Percentiles rank a stretch among this genome's conserved stretches.
phyloP scores from a whole-genome alignment of 2,797 vertebrate species.

The Danio kyathit region DNA sequence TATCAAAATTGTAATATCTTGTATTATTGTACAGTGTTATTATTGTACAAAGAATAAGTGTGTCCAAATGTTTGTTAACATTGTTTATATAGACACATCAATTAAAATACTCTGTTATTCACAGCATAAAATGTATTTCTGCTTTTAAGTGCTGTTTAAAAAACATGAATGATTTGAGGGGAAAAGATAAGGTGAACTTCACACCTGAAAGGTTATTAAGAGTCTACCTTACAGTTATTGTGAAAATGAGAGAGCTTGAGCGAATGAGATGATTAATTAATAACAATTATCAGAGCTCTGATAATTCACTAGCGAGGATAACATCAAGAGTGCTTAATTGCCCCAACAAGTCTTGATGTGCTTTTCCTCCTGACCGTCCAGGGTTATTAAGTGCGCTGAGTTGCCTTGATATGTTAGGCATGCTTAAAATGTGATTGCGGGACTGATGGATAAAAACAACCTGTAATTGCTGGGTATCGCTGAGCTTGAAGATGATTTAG shows the following conservation, averaged over 20 bases:
- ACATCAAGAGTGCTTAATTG: conserved; percentile 80
- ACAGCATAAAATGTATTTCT: background rate
- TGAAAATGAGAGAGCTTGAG: conserved; percentile 69
- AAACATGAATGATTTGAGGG: conserved; percentile 21
- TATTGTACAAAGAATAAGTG: too few relatives aligned
- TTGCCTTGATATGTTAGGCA: conserved; percentile 68
- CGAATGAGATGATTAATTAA: conserved; percentile 81
- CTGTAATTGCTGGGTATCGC: conserved; percentile 78
- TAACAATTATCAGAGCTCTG: conserved; percentile 80
- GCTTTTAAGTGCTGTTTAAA: background rate
- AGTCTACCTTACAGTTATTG: conserved; percentile 69
- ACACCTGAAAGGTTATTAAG: conserved; percentile 70
- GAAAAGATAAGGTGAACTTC: conserved; percentile 13
- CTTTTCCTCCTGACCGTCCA: conserved; percentile 77
- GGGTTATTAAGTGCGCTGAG: conserved; percentile 77
- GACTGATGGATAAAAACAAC: conserved; percentile 68
- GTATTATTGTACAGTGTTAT: too few relatives aligned
- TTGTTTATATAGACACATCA: background rate
- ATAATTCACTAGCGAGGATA: conserved; percentile 78
- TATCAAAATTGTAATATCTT: too few relatives aligned
- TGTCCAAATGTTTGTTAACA: background rate
- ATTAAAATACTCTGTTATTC: background rate
- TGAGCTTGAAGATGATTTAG: conserved; percentile 60
- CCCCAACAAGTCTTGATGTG: conserved; percentile 72
- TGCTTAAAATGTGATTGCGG: conserved; percentile 59